A percentile compares a stretch with the other conserved stretches of the same genome.
Conservation (phyloP, 2,888 invertebrate species). For the Pseudeuparius sepicola region DNA sequence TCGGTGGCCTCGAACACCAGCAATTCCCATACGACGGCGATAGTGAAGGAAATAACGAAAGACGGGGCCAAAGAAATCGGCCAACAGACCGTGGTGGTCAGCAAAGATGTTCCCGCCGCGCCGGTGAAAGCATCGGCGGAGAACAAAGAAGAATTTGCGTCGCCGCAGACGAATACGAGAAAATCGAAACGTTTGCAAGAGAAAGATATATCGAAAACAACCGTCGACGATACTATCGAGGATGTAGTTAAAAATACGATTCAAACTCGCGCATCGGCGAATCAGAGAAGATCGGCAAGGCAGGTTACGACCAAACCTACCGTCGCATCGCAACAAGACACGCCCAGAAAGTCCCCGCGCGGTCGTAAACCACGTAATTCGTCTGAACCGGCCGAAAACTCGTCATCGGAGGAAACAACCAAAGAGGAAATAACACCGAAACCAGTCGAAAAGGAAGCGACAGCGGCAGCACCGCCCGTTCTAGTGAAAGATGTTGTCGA, state of each 20-base stretch:
- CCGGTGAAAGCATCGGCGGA: slow-evolving; percentile 46
- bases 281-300: slow-evolving; percentile 47
- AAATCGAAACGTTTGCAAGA: slow-evolving; percentile 74
- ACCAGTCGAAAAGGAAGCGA: slow-evolving; percentile 6
- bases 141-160: slow-evolving; percentile 52
- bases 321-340: slow-evolving; percentile 25
- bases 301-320: slow-evolving; percentile 38
- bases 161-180: slow-evolving; percentile 56
- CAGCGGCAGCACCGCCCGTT: slow-evolving; percentile 16
- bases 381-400: slow-evolving; percentile 56
- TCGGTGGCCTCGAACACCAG: slow-evolving; percentile 42
- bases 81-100: slow-evolving; percentile 16
- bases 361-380: slow-evolving; percentile 53
- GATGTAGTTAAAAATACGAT: slow-evolving; percentile 69
- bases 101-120: slow-evolving; percentile 29
- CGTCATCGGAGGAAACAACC: slow-evolving; percentile 48
- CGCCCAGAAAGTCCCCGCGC: slow-evolving; percentile 52
- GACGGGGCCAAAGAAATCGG: slow-evolving; percentile 29
- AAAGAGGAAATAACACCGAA: slow-evolving; percentile 21
- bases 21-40: slow-evolving; percentile 34
- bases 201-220: slow-evolving; percentile 62
- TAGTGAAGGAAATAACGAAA: slow-evolving; percentile 40
- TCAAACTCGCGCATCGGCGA: slow-evolving; percentile 38
- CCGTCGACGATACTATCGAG: slow-evolving; percentile 82
- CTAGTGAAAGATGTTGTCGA: slow-evolving; percentile 23